A percentile compares a stretch with the other conserved stretches of the same genome.
phyloP scores from a whole-genome alignment of 2,888 invertebrate genomes.

The Himalopsyche japonica region DNA sequence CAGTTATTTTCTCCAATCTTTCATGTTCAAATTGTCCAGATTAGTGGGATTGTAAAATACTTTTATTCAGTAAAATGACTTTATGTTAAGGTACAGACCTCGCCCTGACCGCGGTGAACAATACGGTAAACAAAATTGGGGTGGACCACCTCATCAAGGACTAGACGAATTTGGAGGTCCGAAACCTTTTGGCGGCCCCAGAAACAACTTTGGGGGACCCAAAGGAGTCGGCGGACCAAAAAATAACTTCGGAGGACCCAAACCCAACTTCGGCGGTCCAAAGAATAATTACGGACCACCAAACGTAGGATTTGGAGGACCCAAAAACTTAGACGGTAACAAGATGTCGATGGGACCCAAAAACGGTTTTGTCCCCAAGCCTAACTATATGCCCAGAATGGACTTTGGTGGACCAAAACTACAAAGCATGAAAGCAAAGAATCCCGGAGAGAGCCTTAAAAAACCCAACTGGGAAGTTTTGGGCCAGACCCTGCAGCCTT shows the following conservation, averaged over 20 bases:
- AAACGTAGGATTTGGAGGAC: conserved; percentile 58
- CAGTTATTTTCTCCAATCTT: too few species aligned
- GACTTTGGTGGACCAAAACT: conserved; percentile 60
- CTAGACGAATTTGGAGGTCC: conserved; percentile 47
- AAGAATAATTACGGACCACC: conserved; percentile 54
- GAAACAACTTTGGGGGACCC: conserved; percentile 56
- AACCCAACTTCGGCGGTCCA: conserved; percentile 57
- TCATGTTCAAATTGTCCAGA: too few species aligned
- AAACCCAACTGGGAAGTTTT: conserved; percentile 85
- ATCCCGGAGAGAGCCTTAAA: conserved; percentile 70
- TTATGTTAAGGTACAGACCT: conserved; percentile 58
- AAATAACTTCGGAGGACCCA: conserved; percentile 55
- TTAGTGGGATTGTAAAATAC: background rate
- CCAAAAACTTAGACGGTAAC: conserved; percentile 47
- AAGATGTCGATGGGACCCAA: conserved; percentile 44
- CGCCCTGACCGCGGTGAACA: conserved; percentile 68
- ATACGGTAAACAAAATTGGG: conserved; percentile 62
- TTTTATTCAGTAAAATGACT: background rate
- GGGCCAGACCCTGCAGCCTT: conserved; percentile 70
- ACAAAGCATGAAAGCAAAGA: conserved; percentile 69
- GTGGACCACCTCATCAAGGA: conserved; percentile 46
- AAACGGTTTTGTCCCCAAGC: conserved; percentile 45
- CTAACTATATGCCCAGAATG: conserved; percentile 50
- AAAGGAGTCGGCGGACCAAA: conserved; percentile 52
- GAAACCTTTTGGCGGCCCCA: conserved; percentile 37